Conservation (phyloP, 1,140 invertebrate species). For the Heterodera schachtii region DNA sequence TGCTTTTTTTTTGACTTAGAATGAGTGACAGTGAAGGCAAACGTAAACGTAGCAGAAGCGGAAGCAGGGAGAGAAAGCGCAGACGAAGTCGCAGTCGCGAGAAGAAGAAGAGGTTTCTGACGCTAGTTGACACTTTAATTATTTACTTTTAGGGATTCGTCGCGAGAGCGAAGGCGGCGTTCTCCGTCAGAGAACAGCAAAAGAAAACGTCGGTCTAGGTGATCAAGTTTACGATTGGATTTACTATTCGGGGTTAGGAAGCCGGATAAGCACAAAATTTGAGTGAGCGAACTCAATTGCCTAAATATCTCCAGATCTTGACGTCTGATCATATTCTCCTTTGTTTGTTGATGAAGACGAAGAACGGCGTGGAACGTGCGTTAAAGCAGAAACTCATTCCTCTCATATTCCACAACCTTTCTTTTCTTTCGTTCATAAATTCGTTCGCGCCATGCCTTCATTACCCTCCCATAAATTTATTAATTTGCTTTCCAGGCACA, state of each 20-base stretch:
- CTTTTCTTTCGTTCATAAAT: constrained; percentile 16
- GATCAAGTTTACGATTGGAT: constrained; percentile 11
- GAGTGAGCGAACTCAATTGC: neutral
- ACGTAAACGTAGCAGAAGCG: constrained; percentile 29
- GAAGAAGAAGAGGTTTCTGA: constrained; percentile 35
- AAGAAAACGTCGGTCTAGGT: constrained; percentile 37
- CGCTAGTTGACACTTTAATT: constrained; percentile 8
- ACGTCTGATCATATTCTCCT: constrained; percentile 10
- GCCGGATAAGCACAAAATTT: neutral
- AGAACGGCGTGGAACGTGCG: constrained; percentile 15
- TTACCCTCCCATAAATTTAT: constrained; percentile 2
- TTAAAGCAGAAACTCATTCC: neutral
- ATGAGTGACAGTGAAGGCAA: constrained; percentile 1
- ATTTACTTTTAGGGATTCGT: constrained; percentile 38
- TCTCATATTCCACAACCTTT: neutral
- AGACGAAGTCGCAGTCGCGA: constrained; percentile 43
- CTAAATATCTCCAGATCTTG: constrained; percentile 19
- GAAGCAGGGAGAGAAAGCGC: constrained; percentile 30
- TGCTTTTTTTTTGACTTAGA: neutral
- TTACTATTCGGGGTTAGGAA: neutral
- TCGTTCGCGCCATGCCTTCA: constrained; percentile 8
- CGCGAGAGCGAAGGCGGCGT: constrained; percentile 23
- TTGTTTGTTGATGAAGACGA: constrained; percentile 18
- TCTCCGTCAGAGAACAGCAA: constrained; percentile 30
- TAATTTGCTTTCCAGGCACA: constrained; percentile 21